Evolutionary conservation across 2,888 invertebrate genomes (phyloP).

Genomic region (Conomelus anceps): DNA sequence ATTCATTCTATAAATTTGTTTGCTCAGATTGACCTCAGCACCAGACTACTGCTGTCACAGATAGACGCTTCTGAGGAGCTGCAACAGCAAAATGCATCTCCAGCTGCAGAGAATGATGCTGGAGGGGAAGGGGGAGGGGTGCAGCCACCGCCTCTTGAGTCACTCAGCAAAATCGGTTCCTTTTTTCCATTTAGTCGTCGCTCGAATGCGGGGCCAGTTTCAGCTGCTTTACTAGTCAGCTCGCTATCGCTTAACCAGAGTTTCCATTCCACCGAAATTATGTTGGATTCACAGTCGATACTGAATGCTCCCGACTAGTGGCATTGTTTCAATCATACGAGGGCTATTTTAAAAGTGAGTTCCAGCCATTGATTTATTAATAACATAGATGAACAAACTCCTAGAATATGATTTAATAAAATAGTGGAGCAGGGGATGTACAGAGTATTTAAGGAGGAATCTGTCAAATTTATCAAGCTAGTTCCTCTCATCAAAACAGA

Average conservation of each 20-base stretch:
- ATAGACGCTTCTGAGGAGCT: slow-evolving; percentile 37
- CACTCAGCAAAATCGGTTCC: slow-evolving; percentile 35
- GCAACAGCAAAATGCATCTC: neutral
- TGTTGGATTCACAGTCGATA: slow-evolving; percentile 62
- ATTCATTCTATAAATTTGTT: neutral
- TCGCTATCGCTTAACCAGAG: slow-evolving; percentile 49
- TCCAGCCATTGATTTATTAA: too few species aligned
- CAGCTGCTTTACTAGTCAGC: slow-evolving; percentile 45
- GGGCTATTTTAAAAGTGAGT: too few species aligned
- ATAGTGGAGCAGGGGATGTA: too few species aligned
- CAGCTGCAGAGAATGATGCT: neutral
- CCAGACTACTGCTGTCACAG: slow-evolving; percentile 31
- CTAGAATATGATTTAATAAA: too few species aligned
- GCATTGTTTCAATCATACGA: too few species aligned
- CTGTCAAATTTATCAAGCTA: too few species aligned
- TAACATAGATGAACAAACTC: too few species aligned
- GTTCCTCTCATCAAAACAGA: too few species aligned
- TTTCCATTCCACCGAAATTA: slow-evolving; percentile 54
- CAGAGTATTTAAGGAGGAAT: too few species aligned
- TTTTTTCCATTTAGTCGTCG: slow-evolving; percentile 46
- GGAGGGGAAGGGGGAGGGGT: neutral
- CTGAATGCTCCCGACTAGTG: slow-evolving; percentile 60
- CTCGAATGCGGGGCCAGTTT: slow-evolving; percentile 45
- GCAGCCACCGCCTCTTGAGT: slow-evolving; percentile 31
- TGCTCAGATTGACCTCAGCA: slow-evolving; percentile 27